phyloP scores from a whole-genome alignment of 2,797 vertebrate species.

The Champsocephalus esox region DNA sequence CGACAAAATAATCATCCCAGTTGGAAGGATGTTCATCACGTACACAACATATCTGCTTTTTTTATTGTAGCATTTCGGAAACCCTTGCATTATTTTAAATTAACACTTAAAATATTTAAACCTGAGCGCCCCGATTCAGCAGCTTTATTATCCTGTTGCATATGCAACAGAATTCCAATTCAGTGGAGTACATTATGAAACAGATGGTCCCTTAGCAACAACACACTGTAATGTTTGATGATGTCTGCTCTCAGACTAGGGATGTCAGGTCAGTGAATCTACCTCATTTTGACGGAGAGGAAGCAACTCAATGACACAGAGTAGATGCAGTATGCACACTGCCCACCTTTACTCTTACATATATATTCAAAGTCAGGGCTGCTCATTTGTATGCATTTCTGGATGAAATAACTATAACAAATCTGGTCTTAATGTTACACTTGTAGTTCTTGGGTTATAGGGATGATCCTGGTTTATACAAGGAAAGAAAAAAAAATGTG shows the following conservation, averaged over 20 bases:
- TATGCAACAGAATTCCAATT: slow-evolving; percentile 69
- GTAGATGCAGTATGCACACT: not conserved
- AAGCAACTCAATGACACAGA: slow-evolving; percentile 19
- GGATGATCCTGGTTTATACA: slow-evolving; percentile 9
- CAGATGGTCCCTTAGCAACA: slow-evolving; percentile 78
- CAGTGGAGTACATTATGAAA: slow-evolving; percentile 72
- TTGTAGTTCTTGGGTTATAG: slow-evolving; percentile 11
- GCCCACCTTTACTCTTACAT: slow-evolving; percentile 19
- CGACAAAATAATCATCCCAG: slow-evolving; percentile 16
- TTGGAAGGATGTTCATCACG: slow-evolving; percentile 16
- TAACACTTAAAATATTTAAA: slow-evolving; percentile 67
- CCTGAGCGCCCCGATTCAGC: slow-evolving; percentile 38
- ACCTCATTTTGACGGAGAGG: slow-evolving; percentile 47
- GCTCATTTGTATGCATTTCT: slow-evolving; percentile 24
- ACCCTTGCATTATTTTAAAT: slow-evolving; percentile 52
- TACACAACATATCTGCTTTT: slow-evolving; percentile 44
- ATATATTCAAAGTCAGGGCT: slow-evolving; percentile 18
- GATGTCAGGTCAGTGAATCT: slow-evolving; percentile 69
- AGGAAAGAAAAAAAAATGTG: slow-evolving; percentile 13
- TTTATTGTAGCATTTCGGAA: slow-evolving; percentile 51
- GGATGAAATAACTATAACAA: slow-evolving; percentile 23
- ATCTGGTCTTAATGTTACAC: slow-evolving; percentile 18
- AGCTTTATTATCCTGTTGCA: slow-evolving; percentile 65
- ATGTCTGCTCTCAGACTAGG: slow-evolving; percentile 74
- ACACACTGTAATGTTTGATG: slow-evolving; percentile 80